Percentiles rank a stretch among this genome's conserved stretches.
Conservation (phyloP, 2,113 vertebrate genomes). For the Cichladusa arquata region DNA sequence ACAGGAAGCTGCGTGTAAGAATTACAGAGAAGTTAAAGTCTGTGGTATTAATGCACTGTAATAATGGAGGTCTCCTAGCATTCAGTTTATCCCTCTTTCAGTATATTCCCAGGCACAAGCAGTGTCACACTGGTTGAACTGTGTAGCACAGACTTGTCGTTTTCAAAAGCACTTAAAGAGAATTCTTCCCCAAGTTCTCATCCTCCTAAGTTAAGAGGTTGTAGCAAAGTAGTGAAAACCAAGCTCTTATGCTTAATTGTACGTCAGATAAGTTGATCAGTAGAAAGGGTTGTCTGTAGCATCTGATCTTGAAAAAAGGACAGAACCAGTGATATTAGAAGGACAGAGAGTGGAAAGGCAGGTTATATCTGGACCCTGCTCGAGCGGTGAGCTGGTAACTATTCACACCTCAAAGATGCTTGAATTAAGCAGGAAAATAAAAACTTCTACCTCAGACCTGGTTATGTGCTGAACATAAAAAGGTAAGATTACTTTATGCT, state of each 20-base stretch:
- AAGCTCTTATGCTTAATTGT: not conserved
- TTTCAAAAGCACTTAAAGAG: not conserved
- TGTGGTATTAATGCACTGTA: conserved; percentile 41
- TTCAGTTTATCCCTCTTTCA: not conserved
- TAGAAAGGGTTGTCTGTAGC: not conserved
- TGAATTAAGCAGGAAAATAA: not conserved
- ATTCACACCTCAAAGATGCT: not conserved
- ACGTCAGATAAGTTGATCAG: not conserved
- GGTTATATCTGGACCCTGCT: not conserved
- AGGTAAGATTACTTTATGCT: not conserved
- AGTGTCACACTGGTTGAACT: not conserved
- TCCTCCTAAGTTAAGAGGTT: not conserved
- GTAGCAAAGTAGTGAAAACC: not conserved
- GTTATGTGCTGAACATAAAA: not conserved
- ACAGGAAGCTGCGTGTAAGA: conserved; percentile 71
- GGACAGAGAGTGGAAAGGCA: not conserved
- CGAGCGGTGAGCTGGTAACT: not conserved
- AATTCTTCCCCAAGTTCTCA: accelerated
- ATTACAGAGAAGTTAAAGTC: conserved; percentile 54
- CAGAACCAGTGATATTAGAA: not conserved
- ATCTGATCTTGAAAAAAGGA: not conserved
- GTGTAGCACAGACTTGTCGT: not conserved
- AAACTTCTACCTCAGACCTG: not conserved
- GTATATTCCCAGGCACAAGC: not conserved
- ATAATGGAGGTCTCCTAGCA: conserved; percentile 19